Evolutionary conservation across 1,140 invertebrate genomes (phyloP).

Genomic region (Zaprionus tsacasi): DNA sequence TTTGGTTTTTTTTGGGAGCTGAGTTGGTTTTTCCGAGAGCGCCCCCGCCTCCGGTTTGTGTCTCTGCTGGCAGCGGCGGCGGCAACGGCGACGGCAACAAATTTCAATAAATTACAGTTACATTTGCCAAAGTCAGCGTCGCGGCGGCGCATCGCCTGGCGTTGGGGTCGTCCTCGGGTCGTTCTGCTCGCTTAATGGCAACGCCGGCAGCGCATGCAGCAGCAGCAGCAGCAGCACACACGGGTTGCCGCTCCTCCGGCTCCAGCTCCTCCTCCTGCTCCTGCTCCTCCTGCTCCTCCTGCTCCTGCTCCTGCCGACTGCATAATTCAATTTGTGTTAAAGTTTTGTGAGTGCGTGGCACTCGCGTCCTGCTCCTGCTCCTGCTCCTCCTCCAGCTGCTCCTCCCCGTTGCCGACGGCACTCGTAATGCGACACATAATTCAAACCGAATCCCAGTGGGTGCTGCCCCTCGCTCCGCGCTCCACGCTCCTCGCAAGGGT

Average conservation of each 20-base stretch:
- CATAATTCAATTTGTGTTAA: slow-evolving; percentile 80
- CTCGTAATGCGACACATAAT: slow-evolving; percentile 74
- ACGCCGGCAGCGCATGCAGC: slow-evolving; percentile 29
- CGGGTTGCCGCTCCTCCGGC: background rate
- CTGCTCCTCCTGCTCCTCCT: background rate
- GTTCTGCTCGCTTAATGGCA: slow-evolving; percentile 51
- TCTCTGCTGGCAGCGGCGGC: slow-evolving; percentile 52
- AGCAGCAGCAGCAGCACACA: too few species aligned
- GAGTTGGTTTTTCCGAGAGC: slow-evolving; percentile 9
- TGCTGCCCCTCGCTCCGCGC: background rate
- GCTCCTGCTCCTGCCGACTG: slow-evolving; percentile 47
- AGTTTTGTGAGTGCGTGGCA: slow-evolving; percentile 71
- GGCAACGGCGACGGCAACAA: slow-evolving; percentile 61
- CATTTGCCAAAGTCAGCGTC: slow-evolving; percentile 73
- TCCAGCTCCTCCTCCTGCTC: background rate
- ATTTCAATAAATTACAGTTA: slow-evolving; percentile 83
- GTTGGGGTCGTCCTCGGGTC: slow-evolving; percentile 12
- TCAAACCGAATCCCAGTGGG: slow-evolving; percentile 59
- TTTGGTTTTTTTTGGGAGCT: background rate
- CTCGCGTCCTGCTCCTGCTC: slow-evolving; percentile 22
- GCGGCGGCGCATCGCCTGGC: slow-evolving; percentile 12
- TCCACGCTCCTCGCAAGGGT: background rate
- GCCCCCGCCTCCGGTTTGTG: slow-evolving; percentile 61
- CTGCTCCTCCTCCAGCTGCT: background rate
- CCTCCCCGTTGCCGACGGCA: slow-evolving; percentile 27